Conservation (phyloP, 2,797 vertebrate species). For the Gallinago stenura region DNA sequence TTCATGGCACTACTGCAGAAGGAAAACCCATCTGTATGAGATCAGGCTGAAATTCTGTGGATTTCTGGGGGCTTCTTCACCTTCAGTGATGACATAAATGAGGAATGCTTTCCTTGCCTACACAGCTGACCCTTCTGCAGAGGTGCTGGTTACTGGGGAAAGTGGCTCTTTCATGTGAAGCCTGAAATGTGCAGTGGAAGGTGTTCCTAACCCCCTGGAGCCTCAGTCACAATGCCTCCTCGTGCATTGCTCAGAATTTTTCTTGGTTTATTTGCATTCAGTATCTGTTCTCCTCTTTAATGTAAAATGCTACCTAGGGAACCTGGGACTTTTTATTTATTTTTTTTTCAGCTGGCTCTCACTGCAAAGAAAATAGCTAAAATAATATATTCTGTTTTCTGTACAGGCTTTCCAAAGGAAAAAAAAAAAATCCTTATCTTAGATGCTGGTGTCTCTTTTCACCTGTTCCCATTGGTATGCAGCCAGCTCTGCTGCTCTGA, state of each 20-base stretch:
- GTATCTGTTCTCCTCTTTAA: background rate
- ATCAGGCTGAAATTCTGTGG: background rate
- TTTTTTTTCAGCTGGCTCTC: background rate
- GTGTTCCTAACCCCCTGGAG: background rate
- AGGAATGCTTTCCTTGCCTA: background rate
- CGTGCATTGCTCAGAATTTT: background rate
- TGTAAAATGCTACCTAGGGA: background rate
- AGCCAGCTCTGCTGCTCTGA: background rate
- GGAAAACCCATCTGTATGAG: background rate
- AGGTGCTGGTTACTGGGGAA: background rate
- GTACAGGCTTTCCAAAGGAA: background rate
- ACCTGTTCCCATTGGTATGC: background rate
- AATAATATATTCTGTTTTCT: constrained; percentile 1
- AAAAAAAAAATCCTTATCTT: background rate
- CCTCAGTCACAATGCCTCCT: background rate
- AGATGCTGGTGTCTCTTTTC: background rate
- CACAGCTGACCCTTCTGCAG: background rate
- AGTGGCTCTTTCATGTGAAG: background rate
- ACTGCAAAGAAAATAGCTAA: background rate
- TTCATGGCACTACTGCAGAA: background rate
- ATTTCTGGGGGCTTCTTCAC: background rate
- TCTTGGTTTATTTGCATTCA: background rate
- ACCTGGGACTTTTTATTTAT: background rate
- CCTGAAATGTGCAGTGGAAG: background rate
- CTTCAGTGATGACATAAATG: background rate